Evolutionary conservation across 2,888 invertebrate genomes (phyloP).

Genomic region (Cantharis nigra): DNA sequence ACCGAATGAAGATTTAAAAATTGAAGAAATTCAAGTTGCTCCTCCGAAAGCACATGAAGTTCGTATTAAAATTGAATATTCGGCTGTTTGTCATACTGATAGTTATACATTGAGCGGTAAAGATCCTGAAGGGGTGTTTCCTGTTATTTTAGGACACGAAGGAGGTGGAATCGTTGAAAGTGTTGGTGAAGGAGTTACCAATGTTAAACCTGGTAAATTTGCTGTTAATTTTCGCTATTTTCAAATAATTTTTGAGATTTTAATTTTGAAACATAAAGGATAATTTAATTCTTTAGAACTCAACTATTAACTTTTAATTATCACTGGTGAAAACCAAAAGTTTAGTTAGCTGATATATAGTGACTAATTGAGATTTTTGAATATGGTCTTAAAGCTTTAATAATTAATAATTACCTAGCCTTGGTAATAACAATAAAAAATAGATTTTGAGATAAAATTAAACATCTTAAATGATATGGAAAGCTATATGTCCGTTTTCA

Average conservation of each 20-base stretch:
- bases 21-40: slow-evolving; percentile 92
- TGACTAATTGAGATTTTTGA: no score
- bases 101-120: slow-evolving; percentile 85
- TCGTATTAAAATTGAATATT: slow-evolving; percentile 76
- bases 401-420: no score
- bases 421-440: no score
- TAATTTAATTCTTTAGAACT: no score
- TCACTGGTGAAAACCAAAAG: no score
- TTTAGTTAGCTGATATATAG: no score
- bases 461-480: no score
- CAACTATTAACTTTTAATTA: no score
- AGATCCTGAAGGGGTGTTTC: slow-evolving; percentile 91
- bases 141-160: slow-evolving; percentile 94
- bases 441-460: neutral
- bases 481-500: no score
- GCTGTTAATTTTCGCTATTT: neutral
- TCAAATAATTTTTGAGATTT: no score
- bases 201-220: slow-evolving; percentile 72
- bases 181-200: slow-evolving; percentile 88
- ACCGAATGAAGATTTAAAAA: slow-evolving; percentile 81
- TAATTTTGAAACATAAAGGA: no score
- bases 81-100: slow-evolving; percentile 92
- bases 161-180: slow-evolving; percentile 97
- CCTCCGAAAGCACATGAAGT: slow-evolving; percentile 95
- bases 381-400: no score